A percentile compares a stretch with the other conserved stretches of the same genome.
phyloP scores from a whole-genome alignment of 2,113 vertebrate species.

The Promerops cafer region DNA sequence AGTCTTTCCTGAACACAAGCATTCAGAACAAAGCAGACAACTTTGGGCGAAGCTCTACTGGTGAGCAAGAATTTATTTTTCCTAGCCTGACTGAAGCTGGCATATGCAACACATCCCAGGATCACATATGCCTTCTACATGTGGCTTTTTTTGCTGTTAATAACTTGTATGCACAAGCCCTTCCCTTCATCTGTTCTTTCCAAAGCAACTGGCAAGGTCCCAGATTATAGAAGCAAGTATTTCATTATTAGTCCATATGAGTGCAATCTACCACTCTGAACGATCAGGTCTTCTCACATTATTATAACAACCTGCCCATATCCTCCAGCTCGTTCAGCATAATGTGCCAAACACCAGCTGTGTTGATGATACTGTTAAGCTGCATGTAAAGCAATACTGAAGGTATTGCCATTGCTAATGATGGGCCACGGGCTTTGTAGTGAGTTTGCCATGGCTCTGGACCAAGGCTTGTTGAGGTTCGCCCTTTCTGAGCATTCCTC shows the following conservation, averaged over 20 bases:
- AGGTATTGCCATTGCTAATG: not conserved
- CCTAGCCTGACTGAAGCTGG: not conserved
- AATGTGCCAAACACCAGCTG: not conserved
- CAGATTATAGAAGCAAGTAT: not conserved
- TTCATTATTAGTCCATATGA: not conserved
- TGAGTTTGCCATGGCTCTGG: not conserved
- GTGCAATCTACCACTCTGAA: not conserved
- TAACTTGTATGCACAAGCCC: not conserved
- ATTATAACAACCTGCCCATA: not conserved
- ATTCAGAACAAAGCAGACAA: not conserved
- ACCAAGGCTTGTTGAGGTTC: not conserved
- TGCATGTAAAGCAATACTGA: not conserved
- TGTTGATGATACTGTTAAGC: not conserved
- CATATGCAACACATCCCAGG: not conserved
- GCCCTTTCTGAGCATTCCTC: not conserved
- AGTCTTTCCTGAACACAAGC: not conserved
- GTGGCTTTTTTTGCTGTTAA: not conserved
- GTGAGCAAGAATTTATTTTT: not conserved
- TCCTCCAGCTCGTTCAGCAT: not conserved
- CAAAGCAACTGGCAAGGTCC: not conserved
- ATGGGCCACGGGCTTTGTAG: rapidly evolving
- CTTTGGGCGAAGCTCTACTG: not conserved
- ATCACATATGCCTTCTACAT: constrained; percentile 5
- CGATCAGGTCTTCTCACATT: not conserved
- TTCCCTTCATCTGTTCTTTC: not conserved